Conservation (phyloP, 2,113 vertebrate genomes). For the Menura novaehollandiae region DNA sequence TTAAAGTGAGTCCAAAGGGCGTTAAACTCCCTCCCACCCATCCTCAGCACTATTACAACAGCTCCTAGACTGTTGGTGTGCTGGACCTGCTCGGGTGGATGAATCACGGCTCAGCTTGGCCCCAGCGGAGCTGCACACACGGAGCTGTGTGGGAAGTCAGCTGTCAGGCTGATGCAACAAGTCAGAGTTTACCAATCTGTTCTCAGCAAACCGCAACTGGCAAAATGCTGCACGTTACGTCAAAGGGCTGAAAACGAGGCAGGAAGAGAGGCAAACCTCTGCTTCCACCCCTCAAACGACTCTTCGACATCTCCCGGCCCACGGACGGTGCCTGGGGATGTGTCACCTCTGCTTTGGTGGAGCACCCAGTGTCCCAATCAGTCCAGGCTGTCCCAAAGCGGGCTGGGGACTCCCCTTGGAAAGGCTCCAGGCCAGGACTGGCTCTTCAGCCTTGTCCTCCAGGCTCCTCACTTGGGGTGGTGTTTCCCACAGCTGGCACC, state of each 20-base stretch:
- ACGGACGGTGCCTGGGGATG: fast-evolving
- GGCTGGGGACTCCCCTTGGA: background rate
- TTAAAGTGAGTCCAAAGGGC: background rate
- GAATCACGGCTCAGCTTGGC: constrained; percentile 12
- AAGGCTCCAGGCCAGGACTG: background rate
- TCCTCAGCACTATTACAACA: background rate
- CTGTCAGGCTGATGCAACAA: constrained; percentile 63
- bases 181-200: constrained; percentile 58
- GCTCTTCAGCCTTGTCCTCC: background rate
- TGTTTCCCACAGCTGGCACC: background rate
- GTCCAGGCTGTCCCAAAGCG: background rate
- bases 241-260: constrained; percentile 2
- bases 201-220: constrained; percentile 50
- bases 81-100: background rate
- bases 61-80: background rate
- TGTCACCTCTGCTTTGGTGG: background rate
- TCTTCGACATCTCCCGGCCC: background rate
- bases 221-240: background rate
- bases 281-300: background rate
- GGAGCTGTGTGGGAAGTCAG: constrained; percentile 13
- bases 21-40: background rate
- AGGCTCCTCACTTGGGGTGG: background rate
- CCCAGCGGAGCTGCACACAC: background rate
- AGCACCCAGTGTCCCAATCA: background rate
- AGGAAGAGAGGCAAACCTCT: background rate